Evolutionary conservation across 2,888 invertebrate genomes (phyloP).

Genomic region (Beris morrisii): DNA sequence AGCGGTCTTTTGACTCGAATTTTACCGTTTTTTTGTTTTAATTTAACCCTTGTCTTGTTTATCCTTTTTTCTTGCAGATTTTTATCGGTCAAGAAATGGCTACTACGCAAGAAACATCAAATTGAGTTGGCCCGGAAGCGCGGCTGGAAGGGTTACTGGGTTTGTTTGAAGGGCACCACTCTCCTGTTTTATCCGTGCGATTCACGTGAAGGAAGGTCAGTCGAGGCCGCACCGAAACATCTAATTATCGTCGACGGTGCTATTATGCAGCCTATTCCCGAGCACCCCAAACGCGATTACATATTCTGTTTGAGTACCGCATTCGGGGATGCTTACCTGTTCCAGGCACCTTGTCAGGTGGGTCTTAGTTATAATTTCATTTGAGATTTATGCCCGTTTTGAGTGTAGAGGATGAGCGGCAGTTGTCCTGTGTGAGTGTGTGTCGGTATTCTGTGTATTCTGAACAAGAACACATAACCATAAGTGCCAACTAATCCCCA

Average conservation of each 20-base stretch:
- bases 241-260: slow-evolving; percentile 95
- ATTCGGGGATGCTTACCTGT: slow-evolving; percentile 96
- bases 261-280: slow-evolving; percentile 98
- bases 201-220: slow-evolving; percentile 85
- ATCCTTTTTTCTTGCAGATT: slow-evolving; percentile 66
- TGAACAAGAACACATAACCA: too few relatives aligned
- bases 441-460: not conserved
- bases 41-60: too few relatives aligned
- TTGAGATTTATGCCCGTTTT: not conserved
- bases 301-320: slow-evolving; percentile 98
- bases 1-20: too few relatives aligned
- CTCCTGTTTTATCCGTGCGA: slow-evolving; percentile 95
- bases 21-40: slow-evolving; percentile 4
- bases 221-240: slow-evolving; percentile 92
- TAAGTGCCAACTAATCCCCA: too few relatives aligned
- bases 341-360: slow-evolving; percentile 87
- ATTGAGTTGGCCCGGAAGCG: slow-evolving; percentile 93
- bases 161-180: slow-evolving; percentile 95
- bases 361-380: slow-evolving; percentile 7
- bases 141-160: slow-evolving; percentile 99
- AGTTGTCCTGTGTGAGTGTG: not conserved
- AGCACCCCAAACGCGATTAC: slow-evolving; percentile 96
- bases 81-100: slow-evolving; percentile 97
- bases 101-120: slow-evolving; percentile 93
- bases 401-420: too few relatives aligned